Evolutionary conservation across 2,113 vertebrate species (phyloP).

Genomic region (Genyomyrus donnyi): DNA sequence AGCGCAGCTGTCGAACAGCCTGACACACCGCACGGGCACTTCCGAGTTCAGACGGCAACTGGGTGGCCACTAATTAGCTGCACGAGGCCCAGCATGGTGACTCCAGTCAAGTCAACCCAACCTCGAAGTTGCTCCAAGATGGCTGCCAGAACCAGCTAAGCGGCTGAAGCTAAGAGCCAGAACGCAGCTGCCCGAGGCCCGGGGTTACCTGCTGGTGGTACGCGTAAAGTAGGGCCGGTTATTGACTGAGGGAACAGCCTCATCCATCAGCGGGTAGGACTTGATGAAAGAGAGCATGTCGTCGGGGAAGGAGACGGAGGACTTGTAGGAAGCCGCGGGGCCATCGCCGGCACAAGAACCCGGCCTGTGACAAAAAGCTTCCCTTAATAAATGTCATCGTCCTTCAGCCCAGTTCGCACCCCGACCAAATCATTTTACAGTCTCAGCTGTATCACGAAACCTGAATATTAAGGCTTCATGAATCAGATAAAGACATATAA

Average conservation of each 20-base stretch:
- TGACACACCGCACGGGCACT: neutral
- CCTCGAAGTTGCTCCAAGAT: neutral
- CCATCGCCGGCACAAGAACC: constrained; percentile 81
- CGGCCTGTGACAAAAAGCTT: constrained; percentile 57
- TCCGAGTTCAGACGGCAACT: neutral
- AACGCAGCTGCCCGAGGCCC: neutral
- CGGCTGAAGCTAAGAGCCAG: neutral
- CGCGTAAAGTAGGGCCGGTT: constrained; percentile 78
- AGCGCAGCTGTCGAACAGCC: constrained; percentile 8
- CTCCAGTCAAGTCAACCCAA: neutral
- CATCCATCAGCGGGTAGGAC: constrained; percentile 85
- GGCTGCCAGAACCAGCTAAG: neutral
- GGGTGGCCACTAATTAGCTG: neutral
- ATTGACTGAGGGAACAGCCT: constrained; percentile 68
- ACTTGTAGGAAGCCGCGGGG: constrained; percentile 55
- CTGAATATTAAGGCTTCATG: neutral
- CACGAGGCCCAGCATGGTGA: neutral
- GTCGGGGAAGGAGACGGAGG: constrained; percentile 81
- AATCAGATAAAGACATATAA: neutral
- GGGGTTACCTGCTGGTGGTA: constrained; percentile 70
- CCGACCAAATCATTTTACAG: neutral
- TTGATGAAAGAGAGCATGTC: constrained; percentile 87
- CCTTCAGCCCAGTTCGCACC: neutral
- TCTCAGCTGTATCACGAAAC: neutral
- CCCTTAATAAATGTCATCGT: neutral